Percentiles rank a stretch among this genome's conserved stretches.
These are phyloP conservation scores for Labrus mixtus DNA, from an alignment of 2,113 vertebrate species.

Conservation along the genomic window DNA sequence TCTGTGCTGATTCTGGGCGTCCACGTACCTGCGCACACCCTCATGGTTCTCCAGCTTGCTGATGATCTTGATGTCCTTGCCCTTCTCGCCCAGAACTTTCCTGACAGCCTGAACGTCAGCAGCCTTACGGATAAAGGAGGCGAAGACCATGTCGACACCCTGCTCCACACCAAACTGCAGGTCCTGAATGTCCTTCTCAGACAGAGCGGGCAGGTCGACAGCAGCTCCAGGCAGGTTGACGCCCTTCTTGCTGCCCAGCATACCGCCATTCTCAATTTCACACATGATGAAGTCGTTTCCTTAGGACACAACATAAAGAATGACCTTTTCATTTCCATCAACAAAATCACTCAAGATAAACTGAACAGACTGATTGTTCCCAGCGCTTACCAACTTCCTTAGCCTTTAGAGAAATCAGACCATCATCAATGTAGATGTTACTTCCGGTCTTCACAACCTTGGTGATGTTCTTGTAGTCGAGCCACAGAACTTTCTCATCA, in stretches of 20 bases:
- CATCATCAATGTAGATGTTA: slow-evolving; percentile 94
- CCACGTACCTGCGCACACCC: slow-evolving; percentile 91
- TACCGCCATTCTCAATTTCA: slow-evolving; percentile 91
- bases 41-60: slow-evolving; percentile 99
- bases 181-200: slow-evolving; percentile 95
- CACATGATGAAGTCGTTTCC: slow-evolving; percentile 89
- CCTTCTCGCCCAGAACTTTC: slow-evolving; percentile 93
- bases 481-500: slow-evolving; percentile 91
- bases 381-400: slow-evolving; percentile 88
- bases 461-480: slow-evolving; percentile 98
- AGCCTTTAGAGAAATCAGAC: slow-evolving; percentile 94
- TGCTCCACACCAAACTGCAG: slow-evolving; percentile 95
- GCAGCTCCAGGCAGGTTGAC: slow-evolving; percentile 95
- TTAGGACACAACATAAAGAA: slow-evolving; percentile 57
- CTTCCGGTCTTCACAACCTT: slow-evolving; percentile 90
- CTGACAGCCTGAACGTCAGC: slow-evolving; percentile 93
- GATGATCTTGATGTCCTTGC: slow-evolving; percentile 97
- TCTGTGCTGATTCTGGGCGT: neutral
- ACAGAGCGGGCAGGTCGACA: slow-evolving; percentile 93
- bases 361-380: neutral
- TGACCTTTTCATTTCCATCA: neutral
- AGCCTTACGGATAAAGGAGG: slow-evolving; percentile 98
- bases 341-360: neutral
- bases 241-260: slow-evolving; percentile 96
- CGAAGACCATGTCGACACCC: slow-evolving; percentile 97